Conservation (phyloP, 2,113 vertebrate genomes). For the Probosciger aterrimus region DNA sequence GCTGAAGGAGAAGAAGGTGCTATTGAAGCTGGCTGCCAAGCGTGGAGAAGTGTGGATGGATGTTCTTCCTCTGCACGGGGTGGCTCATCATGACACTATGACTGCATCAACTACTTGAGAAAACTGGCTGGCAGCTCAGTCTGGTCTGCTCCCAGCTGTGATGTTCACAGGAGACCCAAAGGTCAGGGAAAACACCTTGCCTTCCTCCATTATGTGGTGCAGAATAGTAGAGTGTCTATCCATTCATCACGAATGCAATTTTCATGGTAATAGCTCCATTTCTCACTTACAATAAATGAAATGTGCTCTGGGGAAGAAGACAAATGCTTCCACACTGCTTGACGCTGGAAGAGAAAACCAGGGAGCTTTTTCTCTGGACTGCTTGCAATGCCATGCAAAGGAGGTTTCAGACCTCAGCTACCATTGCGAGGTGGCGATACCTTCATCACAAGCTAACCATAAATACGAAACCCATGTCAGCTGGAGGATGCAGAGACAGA, state of each 20-base stretch:
- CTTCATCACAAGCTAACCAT: neutral
- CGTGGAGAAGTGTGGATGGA: neutral
- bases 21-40: accelerated
- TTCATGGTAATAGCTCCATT: neutral
- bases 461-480: accelerated
- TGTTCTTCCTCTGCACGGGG: neutral
- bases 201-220: neutral
- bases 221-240: neutral
- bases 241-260: neutral
- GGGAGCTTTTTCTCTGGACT: neutral
- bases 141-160: neutral
- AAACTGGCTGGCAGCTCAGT: neutral
- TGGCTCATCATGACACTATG: accelerated
- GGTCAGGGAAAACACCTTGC: neutral
- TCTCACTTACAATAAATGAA: neutral
- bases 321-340: neutral
- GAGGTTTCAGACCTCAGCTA: neutral
- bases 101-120: neutral
- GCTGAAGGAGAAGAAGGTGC: neutral
- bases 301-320: neutral
- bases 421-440: neutral
- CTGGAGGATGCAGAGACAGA: neutral
- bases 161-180: neutral
- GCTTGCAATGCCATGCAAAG: neutral
- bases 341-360: neutral